phyloP scores from a whole-genome alignment of 2,797 vertebrate genomes.

The Morus bassanus region DNA sequence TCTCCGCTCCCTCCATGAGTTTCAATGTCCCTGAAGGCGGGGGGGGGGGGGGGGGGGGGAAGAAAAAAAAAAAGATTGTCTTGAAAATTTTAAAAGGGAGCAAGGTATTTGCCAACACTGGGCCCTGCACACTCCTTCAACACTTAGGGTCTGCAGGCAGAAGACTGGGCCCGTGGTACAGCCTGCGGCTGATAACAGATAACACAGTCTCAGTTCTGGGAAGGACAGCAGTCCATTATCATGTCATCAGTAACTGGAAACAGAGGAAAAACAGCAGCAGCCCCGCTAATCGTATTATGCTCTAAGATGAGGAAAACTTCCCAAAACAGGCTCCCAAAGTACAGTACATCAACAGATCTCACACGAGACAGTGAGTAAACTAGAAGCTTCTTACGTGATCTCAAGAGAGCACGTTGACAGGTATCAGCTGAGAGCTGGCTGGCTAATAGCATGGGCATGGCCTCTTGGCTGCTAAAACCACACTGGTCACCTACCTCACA shows the following conservation, averaged over 20 bases:
- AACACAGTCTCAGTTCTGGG: neutral
- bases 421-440: neutral
- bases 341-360: neutral
- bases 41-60: neutral
- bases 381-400: neutral
- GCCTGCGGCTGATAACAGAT: neutral
- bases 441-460: neutral
- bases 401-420: neutral
- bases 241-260: neutral
- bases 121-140: neutral
- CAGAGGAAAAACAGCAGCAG: neutral
- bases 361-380: neutral
- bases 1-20: slow-evolving; percentile 94
- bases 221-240: neutral
- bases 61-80: neutral
- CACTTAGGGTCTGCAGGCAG: neutral
- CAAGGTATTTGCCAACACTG: neutral
- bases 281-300: neutral
- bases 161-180: neutral
- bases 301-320: neutral
- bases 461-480: neutral
- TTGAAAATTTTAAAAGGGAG: neutral
- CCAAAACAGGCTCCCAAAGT: neutral
- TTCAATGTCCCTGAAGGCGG: slow-evolving; percentile 89
- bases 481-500: neutral